These are phyloP conservation scores for Holcopasites calliopsidis DNA, from an alignment of 1,140 invertebrate genomes.

Conservation along the genomic window DNA sequence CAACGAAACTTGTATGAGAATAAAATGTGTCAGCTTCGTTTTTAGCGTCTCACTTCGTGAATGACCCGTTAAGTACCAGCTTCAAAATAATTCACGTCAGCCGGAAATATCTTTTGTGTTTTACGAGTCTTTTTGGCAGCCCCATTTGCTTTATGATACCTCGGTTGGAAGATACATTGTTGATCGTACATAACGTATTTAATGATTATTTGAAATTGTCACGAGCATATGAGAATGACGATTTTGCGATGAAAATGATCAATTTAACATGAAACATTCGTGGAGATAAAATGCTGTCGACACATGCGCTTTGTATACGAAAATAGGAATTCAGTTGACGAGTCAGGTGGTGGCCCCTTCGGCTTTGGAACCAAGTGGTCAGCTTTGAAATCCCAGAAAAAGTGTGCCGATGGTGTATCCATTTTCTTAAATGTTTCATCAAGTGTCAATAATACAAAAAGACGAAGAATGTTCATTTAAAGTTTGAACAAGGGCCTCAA, in stretches of 20 bases:
- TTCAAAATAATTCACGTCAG: neutral
- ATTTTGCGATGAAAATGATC: neutral
- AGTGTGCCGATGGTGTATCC: neutral
- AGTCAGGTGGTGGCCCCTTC: neutral
- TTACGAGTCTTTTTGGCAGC: neutral
- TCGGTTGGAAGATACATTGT: too few relatives aligned
- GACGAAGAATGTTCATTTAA: too few relatives aligned
- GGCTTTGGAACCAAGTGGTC: neutral
- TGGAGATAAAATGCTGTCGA: neutral
- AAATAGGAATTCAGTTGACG: neutral
- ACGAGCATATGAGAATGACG: too few relatives aligned
- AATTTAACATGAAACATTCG: neutral
- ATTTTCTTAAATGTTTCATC: neutral
- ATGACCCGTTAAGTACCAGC: slow-evolving; percentile 16
- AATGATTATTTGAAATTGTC: neutral
- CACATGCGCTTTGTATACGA: neutral
- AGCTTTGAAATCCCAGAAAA: neutral
- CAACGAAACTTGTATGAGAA: slow-evolving; percentile 18
- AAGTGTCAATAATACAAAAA: too few relatives aligned
- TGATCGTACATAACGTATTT: neutral
- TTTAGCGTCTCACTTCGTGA: slow-evolving; percentile 18
- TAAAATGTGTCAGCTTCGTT: slow-evolving; percentile 49
- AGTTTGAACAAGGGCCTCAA: too few relatives aligned
- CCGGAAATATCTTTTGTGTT: neutral
- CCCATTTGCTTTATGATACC: neutral